Evolutionary conservation across 1,140 invertebrate species (phyloP).

Genomic region (Protaetia brevitarsis): DNA sequence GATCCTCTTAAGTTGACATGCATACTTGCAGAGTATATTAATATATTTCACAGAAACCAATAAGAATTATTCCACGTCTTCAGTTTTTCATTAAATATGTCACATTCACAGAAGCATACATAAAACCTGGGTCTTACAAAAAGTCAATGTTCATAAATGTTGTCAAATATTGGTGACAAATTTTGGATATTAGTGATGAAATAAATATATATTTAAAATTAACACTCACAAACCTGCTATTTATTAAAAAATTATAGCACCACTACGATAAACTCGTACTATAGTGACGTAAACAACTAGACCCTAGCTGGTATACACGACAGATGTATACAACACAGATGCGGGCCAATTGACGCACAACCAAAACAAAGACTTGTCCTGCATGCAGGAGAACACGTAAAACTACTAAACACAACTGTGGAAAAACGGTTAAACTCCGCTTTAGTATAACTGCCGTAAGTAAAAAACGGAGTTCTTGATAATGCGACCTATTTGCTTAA

Average conservation of each 20-base stretch:
- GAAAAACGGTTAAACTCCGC: not conserved
- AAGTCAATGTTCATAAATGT: not conserved
- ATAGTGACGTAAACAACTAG: constrained; percentile 21
- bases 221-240: constrained; percentile 13
- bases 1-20: not conserved
- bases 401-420: constrained; percentile 11
- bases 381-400: not conserved
- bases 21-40: not conserved
- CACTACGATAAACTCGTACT: not conserved
- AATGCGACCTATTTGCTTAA: constrained; percentile 17
- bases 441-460: not conserved
- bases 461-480: not conserved
- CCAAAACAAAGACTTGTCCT: constrained; percentile 19
- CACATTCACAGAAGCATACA: not conserved
- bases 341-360: constrained; percentile 21
- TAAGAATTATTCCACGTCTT: not conserved
- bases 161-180: not conserved
- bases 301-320: constrained; percentile 1
- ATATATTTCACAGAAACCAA: not conserved
- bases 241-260: not conserved
- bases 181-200: not conserved
- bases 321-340: constrained; percentile 18
- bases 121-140: not conserved
- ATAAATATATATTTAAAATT: not conserved
- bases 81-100: constrained; percentile 3